A percentile compares a stretch with the other conserved stretches of the same genome.
Conservation (phyloP, 1,140 invertebrate species). For the Drosophila teissieri region DNA sequence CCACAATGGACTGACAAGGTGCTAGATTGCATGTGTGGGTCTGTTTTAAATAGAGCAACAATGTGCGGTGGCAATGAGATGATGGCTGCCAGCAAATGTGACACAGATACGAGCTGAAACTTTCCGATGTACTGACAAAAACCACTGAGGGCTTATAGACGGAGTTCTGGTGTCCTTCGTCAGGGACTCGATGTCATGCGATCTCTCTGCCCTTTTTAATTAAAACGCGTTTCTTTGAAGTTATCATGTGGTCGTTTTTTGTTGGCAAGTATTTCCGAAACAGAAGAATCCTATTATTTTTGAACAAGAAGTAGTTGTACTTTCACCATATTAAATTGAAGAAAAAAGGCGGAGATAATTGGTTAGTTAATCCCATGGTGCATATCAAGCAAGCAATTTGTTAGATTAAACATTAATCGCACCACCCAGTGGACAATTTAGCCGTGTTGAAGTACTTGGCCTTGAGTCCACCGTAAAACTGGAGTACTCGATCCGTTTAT, state of each 20-base stretch:
- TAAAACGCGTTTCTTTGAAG: constrained; percentile 4
- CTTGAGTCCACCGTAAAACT: constrained; percentile 35
- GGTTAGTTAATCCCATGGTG: neutral
- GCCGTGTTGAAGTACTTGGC: constrained; percentile 5
- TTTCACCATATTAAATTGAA: too few relatives aligned
- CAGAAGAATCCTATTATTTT: neutral
- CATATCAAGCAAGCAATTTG: constrained; percentile 1
- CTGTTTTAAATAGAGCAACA: constrained; percentile 42
- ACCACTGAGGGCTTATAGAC: constrained; percentile 5
- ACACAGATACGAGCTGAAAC: constrained; percentile 33
- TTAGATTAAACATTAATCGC: constrained; percentile 14
- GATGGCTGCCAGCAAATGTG: constrained; percentile 44
- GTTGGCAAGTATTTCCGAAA: neutral
- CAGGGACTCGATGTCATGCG: neutral
- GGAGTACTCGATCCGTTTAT: constrained; percentile 23
- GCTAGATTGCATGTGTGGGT: constrained; percentile 33
- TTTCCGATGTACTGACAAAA: constrained; percentile 24
- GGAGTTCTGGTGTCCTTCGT: neutral
- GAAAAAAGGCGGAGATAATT: too few relatives aligned
- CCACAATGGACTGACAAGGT: constrained; percentile 49
- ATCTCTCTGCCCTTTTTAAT: constrained; percentile 16
- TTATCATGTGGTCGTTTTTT: neutral
- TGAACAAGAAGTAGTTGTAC: too few relatives aligned
- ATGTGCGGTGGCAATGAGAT: constrained; percentile 33
- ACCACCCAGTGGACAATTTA: constrained; percentile 19